Base-by-base conservation (phyloP, 2,888 invertebrate genomes). In the Octonoba sinensis region DNA sequence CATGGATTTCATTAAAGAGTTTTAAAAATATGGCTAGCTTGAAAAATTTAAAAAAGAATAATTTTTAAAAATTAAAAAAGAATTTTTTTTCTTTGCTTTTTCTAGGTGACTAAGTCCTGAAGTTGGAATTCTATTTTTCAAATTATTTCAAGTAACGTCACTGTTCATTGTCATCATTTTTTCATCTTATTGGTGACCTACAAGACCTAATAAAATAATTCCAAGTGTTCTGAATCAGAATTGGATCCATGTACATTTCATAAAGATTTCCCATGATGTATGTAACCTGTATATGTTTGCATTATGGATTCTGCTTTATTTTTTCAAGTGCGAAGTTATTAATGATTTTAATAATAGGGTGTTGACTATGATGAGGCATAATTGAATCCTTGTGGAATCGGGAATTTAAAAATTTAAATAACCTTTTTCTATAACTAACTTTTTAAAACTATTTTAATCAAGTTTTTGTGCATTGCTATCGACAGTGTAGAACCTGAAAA, bases 221-320 rank as follows among this genome's bases (percentile, higher is more conserved):
- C 54, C 77, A 78, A 44, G 60, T 72, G 49, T 79, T 79, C 78
- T 79, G 78, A 79, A 79, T 72, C 78, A 79, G 67, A 79, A 79
- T 72, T 54, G 71, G 47, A 72, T 62, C 51, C 24, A 62, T 77
- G 71, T 77, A 71, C 57, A 77, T 71, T 77, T 70, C 65, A 71
- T 77, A 54, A 77, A 57, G 36, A 59, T 66, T 36, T 36, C 36
- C 36, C 47, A 73, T 36, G 51, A 36, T 65, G 66, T 57, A 74
- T n/a, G n/a, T 57, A 59, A 76, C 49, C 65, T 72, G 72, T 72
- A 72, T 51, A 72, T 54, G 72, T 24, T 72, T 67, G 67, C 66
- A 51, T 59, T 24, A 59, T 59, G 36, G 47, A 65, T 65, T 65
- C 24, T 22, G n/a, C 20, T 54, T 8, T 64, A 46, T 46, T 65